These are phyloP conservation scores for Knipowitschia caucasica DNA, from an alignment of 2,797 vertebrate species.

Conservation along the genomic window DNA sequence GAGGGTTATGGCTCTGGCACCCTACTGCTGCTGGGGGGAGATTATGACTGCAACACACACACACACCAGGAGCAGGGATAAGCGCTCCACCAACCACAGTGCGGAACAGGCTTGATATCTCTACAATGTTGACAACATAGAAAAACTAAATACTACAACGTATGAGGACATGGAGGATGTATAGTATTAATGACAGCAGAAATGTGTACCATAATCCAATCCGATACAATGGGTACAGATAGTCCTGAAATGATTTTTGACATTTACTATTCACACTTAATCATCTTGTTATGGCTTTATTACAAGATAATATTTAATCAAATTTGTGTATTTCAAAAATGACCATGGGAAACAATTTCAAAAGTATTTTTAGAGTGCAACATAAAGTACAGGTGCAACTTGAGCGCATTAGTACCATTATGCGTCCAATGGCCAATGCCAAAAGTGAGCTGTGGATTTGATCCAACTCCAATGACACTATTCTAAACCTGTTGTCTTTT, in stretches of 20 bases:
- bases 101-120: constrained; percentile 51
- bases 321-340: too few relatives aligned
- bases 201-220: too few relatives aligned
- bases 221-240: too few relatives aligned
- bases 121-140: constrained; percentile 44
- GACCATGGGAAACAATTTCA: too few relatives aligned
- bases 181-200: neutral
- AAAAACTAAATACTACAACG: neutral
- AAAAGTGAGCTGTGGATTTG: too few relatives aligned
- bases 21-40: neutral
- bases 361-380: too few relatives aligned
- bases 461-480: too few relatives aligned
- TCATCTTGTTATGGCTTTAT: neutral
- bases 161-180: neutral
- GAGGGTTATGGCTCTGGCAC: neutral
- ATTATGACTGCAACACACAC: constrained; percentile 44
- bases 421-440: too few relatives aligned
- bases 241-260: neutral
- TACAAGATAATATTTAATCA: too few relatives aligned
- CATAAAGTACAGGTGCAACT: too few relatives aligned
- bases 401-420: too few relatives aligned
- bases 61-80: constrained; percentile 41
- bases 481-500: too few relatives aligned
- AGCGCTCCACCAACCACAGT: constrained; percentile 49
- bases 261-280: neutral